A percentile compares a stretch with the other conserved stretches of the same genome.
Conservation (phyloP, 1,140 invertebrate genomes). For the Ostrea denselamellosa region DNA sequence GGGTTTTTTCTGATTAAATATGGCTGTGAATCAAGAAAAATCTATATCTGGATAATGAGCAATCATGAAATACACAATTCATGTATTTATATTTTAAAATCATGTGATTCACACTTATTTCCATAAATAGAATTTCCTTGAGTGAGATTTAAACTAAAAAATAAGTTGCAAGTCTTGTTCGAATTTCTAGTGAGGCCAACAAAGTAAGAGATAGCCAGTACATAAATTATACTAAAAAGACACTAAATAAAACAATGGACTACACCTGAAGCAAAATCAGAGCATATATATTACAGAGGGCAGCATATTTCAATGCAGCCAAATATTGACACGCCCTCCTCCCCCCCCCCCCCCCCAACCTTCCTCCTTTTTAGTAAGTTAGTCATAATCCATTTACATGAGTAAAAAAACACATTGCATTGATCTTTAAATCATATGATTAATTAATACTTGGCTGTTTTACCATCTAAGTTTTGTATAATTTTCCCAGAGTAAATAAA, state of each 20-base stretch:
- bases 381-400: neutral
- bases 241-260: neutral
- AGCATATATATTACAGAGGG: constrained; percentile 1
- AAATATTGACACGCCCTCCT: neutral
- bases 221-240: neutral
- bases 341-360: no score
- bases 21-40: neutral
- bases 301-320: constrained; percentile 7
- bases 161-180: neutral
- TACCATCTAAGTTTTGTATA: neutral
- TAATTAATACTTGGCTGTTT: neutral
- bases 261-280: constrained; percentile 17
- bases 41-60: neutral
- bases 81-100: neutral
- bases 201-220: neutral
- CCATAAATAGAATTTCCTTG: neutral
- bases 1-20: neutral
- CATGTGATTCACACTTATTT: neutral
- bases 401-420: neutral
- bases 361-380: neutral
- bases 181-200: neutral
- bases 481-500: neutral
- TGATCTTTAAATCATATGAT: neutral
- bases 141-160: neutral
- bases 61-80: neutral